phyloP scores from a whole-genome alignment of 2,113 vertebrate species.

The Melanerpes formicivorus region DNA sequence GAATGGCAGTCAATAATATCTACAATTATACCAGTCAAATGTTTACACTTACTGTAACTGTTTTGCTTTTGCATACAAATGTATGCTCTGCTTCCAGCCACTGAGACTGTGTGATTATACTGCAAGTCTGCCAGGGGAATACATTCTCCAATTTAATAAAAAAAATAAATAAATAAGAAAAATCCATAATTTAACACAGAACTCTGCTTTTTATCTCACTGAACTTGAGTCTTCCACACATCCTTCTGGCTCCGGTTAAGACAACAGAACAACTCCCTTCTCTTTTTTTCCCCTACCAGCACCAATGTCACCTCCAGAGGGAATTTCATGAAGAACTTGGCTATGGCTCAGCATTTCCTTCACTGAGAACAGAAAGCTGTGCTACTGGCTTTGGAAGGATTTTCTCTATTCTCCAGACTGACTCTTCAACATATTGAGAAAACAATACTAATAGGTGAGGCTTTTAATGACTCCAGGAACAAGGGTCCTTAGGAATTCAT shows the following conservation, averaged over 20 bases:
- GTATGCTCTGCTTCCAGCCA: background rate
- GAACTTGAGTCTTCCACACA: background rate
- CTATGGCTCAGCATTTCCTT: constrained; percentile 9
- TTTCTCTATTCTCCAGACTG: background rate
- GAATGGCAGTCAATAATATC: constrained; percentile 29
- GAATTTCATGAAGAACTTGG: background rate
- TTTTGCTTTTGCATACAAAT: constrained; percentile 14
- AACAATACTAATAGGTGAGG: background rate
- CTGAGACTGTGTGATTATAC: background rate
- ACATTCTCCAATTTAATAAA: no score
- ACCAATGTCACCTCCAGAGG: background rate
- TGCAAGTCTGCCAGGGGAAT: background rate
- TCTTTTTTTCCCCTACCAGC: background rate
- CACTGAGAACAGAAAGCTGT: background rate
- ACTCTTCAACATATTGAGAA: background rate
- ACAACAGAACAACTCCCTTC: background rate
- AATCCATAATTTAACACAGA: background rate
- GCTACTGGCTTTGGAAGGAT: background rate
- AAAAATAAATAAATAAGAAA: background rate
- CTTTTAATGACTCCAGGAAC: background rate
- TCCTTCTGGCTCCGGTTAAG: background rate
- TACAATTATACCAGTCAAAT: constrained; percentile 23
- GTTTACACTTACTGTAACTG: constrained; percentile 26
- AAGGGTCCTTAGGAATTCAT: background rate
- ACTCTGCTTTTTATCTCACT: background rate